Base-by-base conservation (phyloP, 2,797 vertebrate genomes). In the Sebastes diploproa region DNA sequence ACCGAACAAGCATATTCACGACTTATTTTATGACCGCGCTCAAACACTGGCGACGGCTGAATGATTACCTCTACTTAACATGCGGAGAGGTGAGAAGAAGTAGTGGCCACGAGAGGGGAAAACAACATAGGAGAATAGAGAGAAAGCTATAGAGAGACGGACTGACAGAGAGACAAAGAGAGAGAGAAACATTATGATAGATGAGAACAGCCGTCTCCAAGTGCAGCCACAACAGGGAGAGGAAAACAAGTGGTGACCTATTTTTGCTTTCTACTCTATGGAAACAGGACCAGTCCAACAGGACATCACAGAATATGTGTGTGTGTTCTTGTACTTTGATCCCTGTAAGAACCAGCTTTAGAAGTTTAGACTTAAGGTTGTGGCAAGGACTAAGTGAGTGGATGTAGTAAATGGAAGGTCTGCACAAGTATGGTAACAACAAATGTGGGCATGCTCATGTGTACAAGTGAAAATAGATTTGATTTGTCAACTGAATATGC, bases 171-270 rank as follows among this genome's bases (percentile, higher is more conserved):
- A 34, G 1, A 61, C 6, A 69, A 6, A 72, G 42, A 36, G 6
- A 67, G 54, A 12, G 27, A 12, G 62, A 72, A 29, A 83, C n/a
- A 56, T 56, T 34, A 66, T 81, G 82, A 87, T 38, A 58, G 89
- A 82, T 30, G 64, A 85, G 71, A 84, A 67, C 79, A 92, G 80
- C 78, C 23, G 76, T 90, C 82, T 67, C 74, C 34, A 76, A 73
- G 79, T 63, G 67, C 82, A 84, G 72, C 67, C 67, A 78, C 66
- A 85, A 64, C 77, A 84, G 52, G 12, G 75, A 56, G 79, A 81
- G 77, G 82, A 82, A 86, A 93, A 93, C 87, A 90, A 90, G 18
- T 29, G 66, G 62, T 90, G 86, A 93, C 84, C 87, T 86, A 92
- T 71, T 92, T 94, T 85, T 82, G 78, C 67, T 72, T 46, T 80